Percentiles rank a stretch among this genome's conserved stretches.
phyloP scores from a whole-genome alignment of 2,113 vertebrate genomes.

The Actinemys pallida region DNA sequence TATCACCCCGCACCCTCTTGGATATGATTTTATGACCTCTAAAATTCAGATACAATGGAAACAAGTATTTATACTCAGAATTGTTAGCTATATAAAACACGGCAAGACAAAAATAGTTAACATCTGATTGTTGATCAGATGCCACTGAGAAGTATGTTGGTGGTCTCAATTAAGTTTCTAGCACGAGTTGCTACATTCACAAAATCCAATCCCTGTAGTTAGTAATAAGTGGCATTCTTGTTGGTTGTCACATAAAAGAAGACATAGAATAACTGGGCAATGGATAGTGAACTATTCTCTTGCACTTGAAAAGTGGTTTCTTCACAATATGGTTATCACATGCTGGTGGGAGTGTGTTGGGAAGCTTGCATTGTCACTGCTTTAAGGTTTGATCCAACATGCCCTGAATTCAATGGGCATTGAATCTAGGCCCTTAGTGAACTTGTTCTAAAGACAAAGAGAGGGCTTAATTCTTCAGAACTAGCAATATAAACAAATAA shows the following conservation, averaged over 20 bases:
- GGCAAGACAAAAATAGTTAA: background rate
- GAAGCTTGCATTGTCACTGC: too few species aligned
- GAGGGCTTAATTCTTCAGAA: background rate
- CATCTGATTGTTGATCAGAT: background rate
- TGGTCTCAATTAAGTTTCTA: background rate
- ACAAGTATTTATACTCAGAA: background rate
- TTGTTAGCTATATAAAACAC: background rate
- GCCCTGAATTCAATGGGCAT: background rate
- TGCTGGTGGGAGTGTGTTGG: background rate
- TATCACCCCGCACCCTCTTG: background rate
- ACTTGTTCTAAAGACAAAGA: background rate
- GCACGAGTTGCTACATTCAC: background rate
- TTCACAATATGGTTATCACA: too few species aligned
- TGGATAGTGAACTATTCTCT: background rate
- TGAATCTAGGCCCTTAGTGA: too few species aligned
- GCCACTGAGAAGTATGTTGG: background rate
- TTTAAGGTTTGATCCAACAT: background rate
- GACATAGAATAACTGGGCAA: background rate
- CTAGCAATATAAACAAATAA: background rate
- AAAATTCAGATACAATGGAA: background rate
- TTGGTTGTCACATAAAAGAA: background rate
- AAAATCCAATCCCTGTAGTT: too few species aligned
- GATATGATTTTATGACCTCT: accelerated
- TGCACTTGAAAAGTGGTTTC: background rate
- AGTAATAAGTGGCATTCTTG: background rate